Evolutionary conservation across 64 coral and sea anemone genomes (phyloP).

Genomic region (Porites australiensis): DNA sequence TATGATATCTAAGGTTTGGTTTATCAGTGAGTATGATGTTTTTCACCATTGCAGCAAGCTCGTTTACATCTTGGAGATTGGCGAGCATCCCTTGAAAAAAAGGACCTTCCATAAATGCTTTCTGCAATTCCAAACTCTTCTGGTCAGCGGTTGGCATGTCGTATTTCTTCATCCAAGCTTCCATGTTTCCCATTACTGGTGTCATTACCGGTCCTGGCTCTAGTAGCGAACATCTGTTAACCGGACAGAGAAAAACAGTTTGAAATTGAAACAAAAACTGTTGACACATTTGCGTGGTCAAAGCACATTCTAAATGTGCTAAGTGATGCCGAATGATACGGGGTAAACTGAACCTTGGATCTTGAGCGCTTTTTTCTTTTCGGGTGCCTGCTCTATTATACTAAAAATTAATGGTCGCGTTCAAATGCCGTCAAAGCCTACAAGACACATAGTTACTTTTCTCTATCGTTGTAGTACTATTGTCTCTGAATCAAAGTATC

Average conservation of each 20-base stretch:
- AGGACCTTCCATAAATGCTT: not conserved
- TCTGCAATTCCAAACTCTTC: slow-evolving; percentile 53
- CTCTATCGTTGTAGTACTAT: too few species aligned
- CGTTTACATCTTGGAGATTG: slow-evolving; percentile 37
- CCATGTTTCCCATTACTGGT: not conserved
- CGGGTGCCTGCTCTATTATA: too few species aligned
- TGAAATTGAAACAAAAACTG: too few species aligned
- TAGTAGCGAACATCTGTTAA: slow-evolving; percentile 58
- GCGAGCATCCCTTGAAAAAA: not conserved
- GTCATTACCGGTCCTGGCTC: slow-evolving; percentile 66
- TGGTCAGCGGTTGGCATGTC: slow-evolving; percentile 69
- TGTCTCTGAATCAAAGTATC: too few species aligned
- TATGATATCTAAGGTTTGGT: slow-evolving; percentile 67
- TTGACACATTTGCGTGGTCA: too few species aligned
- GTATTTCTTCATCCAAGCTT: slow-evolving; percentile 18
- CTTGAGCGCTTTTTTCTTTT: too few species aligned
- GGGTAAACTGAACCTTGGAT: too few species aligned
- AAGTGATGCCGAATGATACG: too few species aligned
- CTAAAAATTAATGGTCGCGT: too few species aligned
- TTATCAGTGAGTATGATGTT: slow-evolving; percentile 45
- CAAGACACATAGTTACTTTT: too few species aligned
- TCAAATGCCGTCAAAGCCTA: too few species aligned
- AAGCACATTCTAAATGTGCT: too few species aligned
- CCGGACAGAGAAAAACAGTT: not conserved
- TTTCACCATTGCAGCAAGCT: slow-evolving; percentile 64